Conservation (phyloP, 1,140 invertebrate genomes). For the Laodelphax striatellus region DNA sequence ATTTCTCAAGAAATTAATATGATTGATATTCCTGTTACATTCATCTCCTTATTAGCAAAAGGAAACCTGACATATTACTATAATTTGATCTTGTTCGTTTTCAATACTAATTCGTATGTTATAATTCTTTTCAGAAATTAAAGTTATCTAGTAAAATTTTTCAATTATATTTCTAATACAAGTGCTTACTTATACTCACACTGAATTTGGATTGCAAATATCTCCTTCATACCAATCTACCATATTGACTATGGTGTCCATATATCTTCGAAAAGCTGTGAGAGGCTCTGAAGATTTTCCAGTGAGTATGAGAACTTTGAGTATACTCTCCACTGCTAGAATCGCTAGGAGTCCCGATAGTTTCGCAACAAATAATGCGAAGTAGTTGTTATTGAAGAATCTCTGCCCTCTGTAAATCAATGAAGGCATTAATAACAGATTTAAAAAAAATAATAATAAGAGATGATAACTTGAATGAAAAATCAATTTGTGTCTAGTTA, state of each 20-base stretch:
- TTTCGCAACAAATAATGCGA: constrained; percentile 43
- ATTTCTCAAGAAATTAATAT: too few species aligned
- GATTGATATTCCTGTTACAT: too few species aligned
- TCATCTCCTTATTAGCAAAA: too few species aligned
- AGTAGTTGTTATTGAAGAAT: constrained; percentile 47
- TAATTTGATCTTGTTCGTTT: too few species aligned
- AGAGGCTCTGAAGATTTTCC: constrained; percentile 45
- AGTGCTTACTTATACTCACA: constrained; percentile 19
- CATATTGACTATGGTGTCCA: constrained; percentile 57
- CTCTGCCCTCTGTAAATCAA: constrained; percentile 40
- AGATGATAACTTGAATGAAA: too few species aligned
- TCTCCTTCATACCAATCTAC: constrained; percentile 58
- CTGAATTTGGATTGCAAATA: constrained; percentile 32
- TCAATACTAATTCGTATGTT: too few species aligned
- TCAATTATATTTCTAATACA: neutral
- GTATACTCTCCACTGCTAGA: constrained; percentile 47
- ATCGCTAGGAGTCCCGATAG: constrained; percentile 47
- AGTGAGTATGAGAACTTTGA: constrained; percentile 50
- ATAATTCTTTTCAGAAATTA: too few species aligned
- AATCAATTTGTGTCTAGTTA: too few species aligned
- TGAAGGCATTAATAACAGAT: too few species aligned
- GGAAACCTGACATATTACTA: too few species aligned
- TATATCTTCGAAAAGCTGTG: constrained; percentile 62
- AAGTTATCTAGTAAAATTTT: too few species aligned
- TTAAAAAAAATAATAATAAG: too few species aligned